These are phyloP conservation scores for Limenitis camilla DNA, from an alignment of 2,888 invertebrate genomes.

Conservation along the genomic window DNA sequence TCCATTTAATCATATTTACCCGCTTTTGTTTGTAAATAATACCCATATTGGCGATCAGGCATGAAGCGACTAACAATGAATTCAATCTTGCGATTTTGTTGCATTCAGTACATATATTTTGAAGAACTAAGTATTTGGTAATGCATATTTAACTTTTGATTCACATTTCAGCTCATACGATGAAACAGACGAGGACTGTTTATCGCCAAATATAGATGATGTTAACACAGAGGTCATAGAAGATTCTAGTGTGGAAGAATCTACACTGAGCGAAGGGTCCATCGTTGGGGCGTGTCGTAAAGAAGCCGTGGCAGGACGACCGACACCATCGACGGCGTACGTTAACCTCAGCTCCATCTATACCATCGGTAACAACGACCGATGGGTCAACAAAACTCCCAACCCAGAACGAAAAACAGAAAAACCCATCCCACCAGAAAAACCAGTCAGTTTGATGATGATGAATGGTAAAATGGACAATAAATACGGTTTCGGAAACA, in stretches of 20 bases:
- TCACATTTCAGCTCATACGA: conserved; percentile 77
- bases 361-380: conserved; percentile 50
- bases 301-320: conserved; percentile 24
- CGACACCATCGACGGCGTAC: conserved; percentile 36
- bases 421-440: conserved; percentile 66
- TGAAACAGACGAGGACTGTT: conserved; percentile 80
- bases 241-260: conserved; percentile 65
- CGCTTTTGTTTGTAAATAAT: conserved; percentile 64
- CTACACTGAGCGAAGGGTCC: conserved; percentile 53
- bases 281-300: conserved; percentile 24
- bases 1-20: conserved; percentile 30
- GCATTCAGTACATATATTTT: conserved; percentile 65
- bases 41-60: conserved; percentile 45
- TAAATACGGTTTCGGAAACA: conserved; percentile 57
- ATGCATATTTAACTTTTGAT: neutral
- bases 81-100: conserved; percentile 44
- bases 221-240: conserved; percentile 67
- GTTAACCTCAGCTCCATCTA: conserved; percentile 69
- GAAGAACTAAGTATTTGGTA: conserved; percentile 6
- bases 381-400: conserved; percentile 49
- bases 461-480: conserved; percentile 65
- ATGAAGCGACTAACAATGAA: conserved; percentile 64
- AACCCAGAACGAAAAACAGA: conserved; percentile 53
- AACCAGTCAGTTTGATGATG: conserved; percentile 67
- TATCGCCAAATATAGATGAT: conserved; percentile 80